A percentile compares a stretch with the other conserved stretches of the same genome.
Conservation (phyloP, 2,888 invertebrate genomes). For the Orthosia incerta region DNA sequence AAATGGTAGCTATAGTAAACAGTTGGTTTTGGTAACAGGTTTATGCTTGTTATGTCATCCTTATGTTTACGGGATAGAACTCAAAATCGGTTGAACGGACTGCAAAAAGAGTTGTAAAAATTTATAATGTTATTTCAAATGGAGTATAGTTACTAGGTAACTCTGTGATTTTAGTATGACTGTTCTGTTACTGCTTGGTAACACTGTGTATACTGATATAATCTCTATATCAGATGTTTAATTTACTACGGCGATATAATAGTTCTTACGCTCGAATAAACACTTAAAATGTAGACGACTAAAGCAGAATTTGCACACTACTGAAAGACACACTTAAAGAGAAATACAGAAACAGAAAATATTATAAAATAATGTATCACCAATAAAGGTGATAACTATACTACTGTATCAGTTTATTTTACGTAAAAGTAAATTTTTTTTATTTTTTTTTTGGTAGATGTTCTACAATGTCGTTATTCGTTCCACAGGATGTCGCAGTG, state of each 20-base stretch:
- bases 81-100: too few species aligned
- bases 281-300: neutral
- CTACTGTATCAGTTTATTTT: neutral
- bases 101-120: too few species aligned
- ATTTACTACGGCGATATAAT: neutral
- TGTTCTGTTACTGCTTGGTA: neutral
- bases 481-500: constrained; percentile 91
- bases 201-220: neutral
- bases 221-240: neutral
- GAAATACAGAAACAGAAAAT: neutral
- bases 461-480: constrained; percentile 3
- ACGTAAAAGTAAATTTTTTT: neutral
- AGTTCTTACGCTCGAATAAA: neutral
- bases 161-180: neutral
- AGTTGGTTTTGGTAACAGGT: too few species aligned
- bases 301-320: neutral
- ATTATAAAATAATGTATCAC: neutral
- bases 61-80: too few species aligned
- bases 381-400: neutral
- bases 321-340: neutral
- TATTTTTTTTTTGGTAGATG: neutral
- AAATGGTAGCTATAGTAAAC: too few species aligned
- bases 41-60: too few species aligned
- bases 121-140: too few species aligned
- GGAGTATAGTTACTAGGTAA: neutral